These are phyloP conservation scores for Theristicus caerulescens DNA, from an alignment of 2,113 vertebrate species.

Conservation along the genomic window DNA sequence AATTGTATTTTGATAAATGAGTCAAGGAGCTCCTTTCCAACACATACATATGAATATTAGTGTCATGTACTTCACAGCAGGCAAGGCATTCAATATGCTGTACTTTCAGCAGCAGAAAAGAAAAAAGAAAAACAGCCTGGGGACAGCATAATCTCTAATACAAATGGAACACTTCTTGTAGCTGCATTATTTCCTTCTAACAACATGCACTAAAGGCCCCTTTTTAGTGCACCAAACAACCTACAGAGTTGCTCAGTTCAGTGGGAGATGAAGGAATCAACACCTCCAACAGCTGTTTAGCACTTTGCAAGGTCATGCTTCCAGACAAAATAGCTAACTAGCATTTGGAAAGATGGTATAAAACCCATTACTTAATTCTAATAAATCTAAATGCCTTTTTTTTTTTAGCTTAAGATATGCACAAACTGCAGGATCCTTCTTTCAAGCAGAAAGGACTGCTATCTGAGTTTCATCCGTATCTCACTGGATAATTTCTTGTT, in stretches of 20 bases:
- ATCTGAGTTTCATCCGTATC: not conserved
- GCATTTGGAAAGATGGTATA: not conserved
- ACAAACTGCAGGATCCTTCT: not conserved
- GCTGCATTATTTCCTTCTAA: not conserved
- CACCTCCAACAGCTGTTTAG: not conserved
- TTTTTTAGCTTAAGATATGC: not conserved
- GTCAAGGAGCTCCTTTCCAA: constrained; percentile 24
- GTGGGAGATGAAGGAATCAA: not conserved
- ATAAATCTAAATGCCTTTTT: not conserved
- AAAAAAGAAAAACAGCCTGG: not conserved
- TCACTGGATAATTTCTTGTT: not conserved
- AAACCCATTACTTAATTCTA: not conserved
- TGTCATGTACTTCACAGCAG: not conserved
- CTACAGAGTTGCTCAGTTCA: not conserved
- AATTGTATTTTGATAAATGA: constrained; percentile 12
- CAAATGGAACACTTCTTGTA: not conserved
- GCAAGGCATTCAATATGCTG: not conserved
- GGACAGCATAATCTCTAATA: not conserved
- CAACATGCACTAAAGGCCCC: not conserved
- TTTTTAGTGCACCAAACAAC: not conserved
- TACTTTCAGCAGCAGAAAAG: not conserved
- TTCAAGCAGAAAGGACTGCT: not conserved
- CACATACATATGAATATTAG: not conserved
- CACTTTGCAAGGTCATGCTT: not conserved
- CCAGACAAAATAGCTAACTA: not conserved